phyloP scores from a whole-genome alignment of 2,113 vertebrate species.

The Chaetodon auriga region DNA sequence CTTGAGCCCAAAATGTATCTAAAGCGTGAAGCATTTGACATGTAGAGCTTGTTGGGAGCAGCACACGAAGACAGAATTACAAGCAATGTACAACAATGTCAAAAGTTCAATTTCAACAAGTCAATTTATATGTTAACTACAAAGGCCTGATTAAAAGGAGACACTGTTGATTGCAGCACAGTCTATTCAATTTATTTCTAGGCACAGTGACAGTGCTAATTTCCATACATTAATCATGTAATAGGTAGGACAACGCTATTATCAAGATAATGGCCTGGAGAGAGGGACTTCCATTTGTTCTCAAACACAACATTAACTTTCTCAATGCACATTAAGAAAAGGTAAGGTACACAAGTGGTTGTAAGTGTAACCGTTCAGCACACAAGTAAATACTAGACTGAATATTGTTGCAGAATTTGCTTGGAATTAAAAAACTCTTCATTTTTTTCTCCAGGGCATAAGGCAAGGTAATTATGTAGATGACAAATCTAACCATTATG shows the following conservation, averaged over 20 bases:
- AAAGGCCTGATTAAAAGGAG: not conserved
- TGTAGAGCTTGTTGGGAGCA: not conserved
- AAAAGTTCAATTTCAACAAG: not conserved
- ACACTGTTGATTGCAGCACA: not conserved
- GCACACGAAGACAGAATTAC: not conserved
- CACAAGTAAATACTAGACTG: not conserved
- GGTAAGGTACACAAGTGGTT: no score
- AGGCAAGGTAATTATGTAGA: not conserved
- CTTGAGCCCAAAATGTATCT: not conserved
- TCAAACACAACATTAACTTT: not conserved
- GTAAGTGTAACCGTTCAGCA: not conserved
- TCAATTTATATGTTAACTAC: not conserved
- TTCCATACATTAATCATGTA: not conserved
- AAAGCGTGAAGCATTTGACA: constrained; percentile 2
- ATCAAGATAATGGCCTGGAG: not conserved
- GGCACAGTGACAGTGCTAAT: not conserved
- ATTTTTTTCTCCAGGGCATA: not conserved
- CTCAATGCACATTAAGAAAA: not conserved
- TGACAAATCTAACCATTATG: not conserved
- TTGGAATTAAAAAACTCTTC: no score
- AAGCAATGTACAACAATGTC: not conserved
- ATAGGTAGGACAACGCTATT: not conserved
- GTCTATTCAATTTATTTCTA: not conserved
- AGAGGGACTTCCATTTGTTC: not conserved
- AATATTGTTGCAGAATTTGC: no score